A percentile compares a stretch with the other conserved stretches of the same genome.
phyloP scores from a whole-genome alignment of 2,888 invertebrate species.

The Pristionchus arcanus region DNA sequence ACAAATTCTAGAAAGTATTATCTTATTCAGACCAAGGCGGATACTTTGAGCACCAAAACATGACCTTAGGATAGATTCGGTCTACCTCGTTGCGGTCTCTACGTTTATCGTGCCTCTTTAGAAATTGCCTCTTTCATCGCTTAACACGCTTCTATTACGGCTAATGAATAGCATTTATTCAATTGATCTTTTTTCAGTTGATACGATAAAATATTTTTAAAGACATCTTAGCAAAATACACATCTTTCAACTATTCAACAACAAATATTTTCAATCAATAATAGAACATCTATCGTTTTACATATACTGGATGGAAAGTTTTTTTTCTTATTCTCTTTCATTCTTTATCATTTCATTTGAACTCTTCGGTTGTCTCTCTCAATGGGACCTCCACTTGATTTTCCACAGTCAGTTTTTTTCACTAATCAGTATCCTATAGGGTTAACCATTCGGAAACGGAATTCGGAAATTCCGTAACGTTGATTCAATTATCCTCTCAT shows the following conservation, averaged over 20 bases:
- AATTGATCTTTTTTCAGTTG: not conserved
- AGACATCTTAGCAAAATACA: not conserved
- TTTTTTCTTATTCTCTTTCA: not conserved
- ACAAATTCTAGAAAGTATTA: too few relatives aligned
- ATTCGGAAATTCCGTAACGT: too few relatives aligned
- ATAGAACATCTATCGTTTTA: too few relatives aligned
- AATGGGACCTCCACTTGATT: not conserved
- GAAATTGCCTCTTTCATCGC: not conserved
- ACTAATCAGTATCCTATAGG: too few relatives aligned
- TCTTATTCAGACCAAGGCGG: too few relatives aligned
- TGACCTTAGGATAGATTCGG: too few relatives aligned
- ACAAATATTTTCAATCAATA: not conserved
- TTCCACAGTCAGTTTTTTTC: not conserved
- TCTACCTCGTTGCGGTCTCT: too few relatives aligned
- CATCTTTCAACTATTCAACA: not conserved
- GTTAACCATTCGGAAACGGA: too few relatives aligned
- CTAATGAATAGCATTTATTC: not conserved
- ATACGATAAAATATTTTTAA: not conserved
- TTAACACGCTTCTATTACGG: not conserved
- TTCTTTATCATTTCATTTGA: not conserved
- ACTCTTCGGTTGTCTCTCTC: not conserved
- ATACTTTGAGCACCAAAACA: too few relatives aligned
- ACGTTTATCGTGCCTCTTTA: too few relatives aligned
- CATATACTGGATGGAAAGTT: too few relatives aligned
- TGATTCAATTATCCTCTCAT: too few relatives aligned